Base-by-base conservation (phyloP, 2,888 invertebrate species). In the Epinotia nisella region DNA sequence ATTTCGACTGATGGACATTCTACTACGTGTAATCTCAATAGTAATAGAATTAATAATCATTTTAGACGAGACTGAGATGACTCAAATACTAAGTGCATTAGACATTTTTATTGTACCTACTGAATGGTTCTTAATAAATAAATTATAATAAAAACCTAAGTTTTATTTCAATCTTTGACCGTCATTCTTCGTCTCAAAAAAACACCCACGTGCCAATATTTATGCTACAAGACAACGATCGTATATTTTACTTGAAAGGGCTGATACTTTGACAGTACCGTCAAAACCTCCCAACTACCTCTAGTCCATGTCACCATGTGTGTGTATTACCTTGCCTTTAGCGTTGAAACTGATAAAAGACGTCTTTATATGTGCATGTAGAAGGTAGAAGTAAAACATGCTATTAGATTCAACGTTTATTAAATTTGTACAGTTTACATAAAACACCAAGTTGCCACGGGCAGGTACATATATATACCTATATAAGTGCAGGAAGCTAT, bases 31-130 rank as follows among this genome's bases (percentile, higher is more conserved):
- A 59, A 71, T 71, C 65, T 71, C 17, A 65, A 73, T 69, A 73
- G 73, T 64, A 49, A 67, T 67, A 61, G 68, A 64, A 19, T 4
- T 69, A 70, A 64, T 81, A 79, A 87, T 88, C 84, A 87, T 86
- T 87, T 90, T 91, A 91, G 91, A 86, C 81, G 91, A 92, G 92
- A 92, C 92, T 92, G 92, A 92, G 83, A 51, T 85, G 86, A 85
- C 82, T 83, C 86, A 84, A 80, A 83, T 77, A 83, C 82, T 84
- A 81, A 77, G 82, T 83, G 84, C 82, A 82, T 88, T 90, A 90
- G 86, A 90, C 85, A 86, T 90, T 90, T 91, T 90, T 90, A 91
- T 89, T 88, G 85, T 91, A 88, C 83, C 87, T 88, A 90, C 85
- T 90, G 79, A 86, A 89, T 89, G 89, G 85, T 90, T 92, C 91